Evolutionary conservation across 2,113 vertebrate genomes (phyloP).

Genomic region (Cinclus cinclus): DNA sequence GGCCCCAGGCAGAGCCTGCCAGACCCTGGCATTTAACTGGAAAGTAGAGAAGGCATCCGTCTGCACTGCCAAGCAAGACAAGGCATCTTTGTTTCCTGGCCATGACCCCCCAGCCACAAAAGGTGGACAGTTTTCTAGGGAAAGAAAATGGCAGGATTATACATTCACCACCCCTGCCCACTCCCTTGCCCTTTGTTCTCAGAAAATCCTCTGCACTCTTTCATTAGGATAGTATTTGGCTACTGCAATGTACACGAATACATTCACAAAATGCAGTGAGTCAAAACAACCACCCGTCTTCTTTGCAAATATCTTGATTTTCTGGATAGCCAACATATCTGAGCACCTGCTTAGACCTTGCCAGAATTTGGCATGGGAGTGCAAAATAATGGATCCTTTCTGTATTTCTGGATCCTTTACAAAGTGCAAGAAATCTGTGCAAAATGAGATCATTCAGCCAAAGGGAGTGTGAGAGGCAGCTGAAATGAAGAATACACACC

Average conservation of each 20-base stretch:
- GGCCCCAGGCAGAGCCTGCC: neutral
- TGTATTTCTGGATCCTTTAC: neutral
- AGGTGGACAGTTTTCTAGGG: neutral
- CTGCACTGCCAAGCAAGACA: neutral
- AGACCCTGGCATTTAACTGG: neutral
- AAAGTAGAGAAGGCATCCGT: neutral
- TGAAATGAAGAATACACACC: neutral
- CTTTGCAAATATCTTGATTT: neutral
- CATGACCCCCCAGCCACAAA: neutral
- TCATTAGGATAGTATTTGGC: neutral
- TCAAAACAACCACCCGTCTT: neutral
- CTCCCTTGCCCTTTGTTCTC: neutral
- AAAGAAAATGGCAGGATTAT: neutral
- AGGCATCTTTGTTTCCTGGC: neutral
- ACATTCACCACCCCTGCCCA: neutral
- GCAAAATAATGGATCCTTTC: constrained; percentile 37
- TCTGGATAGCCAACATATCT: neutral
- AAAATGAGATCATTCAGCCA: constrained; percentile 44
- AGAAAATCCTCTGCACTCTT: neutral
- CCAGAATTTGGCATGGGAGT: constrained; percentile 14
- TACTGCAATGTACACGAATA: neutral
- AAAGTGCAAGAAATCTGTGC: neutral
- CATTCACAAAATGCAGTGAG: neutral
- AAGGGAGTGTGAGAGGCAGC: neutral
- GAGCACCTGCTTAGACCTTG: neutral